These are phyloP conservation scores for Megaleporinus macrocephalus DNA, from an alignment of 2,113 vertebrate genomes.

Conservation along the genomic window DNA sequence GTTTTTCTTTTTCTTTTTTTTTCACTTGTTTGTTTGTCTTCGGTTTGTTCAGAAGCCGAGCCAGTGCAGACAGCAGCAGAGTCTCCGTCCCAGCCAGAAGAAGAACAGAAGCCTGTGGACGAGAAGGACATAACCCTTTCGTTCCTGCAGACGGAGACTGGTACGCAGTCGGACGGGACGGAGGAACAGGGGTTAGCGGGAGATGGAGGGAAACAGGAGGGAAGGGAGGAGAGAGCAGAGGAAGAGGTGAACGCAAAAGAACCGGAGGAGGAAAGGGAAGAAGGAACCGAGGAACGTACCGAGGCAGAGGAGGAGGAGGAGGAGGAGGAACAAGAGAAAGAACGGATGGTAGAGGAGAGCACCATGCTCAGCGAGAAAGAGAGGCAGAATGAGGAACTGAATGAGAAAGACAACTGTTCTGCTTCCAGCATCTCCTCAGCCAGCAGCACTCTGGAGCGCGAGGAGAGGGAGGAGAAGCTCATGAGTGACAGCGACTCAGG, in stretches of 20 bases:
- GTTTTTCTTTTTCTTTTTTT: constrained; percentile 30
- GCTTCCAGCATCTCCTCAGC: constrained; percentile 98
- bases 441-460: constrained; percentile 96
- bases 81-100: constrained; percentile 55
- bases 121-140: constrained; percentile 26
- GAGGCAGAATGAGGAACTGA: constrained; percentile 95
- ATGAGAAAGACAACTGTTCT: constrained; percentile 98
- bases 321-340: constrained; percentile 77
- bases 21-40: constrained; percentile 64
- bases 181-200: constrained; percentile 40
- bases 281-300: constrained; percentile 59
- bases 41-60: constrained; percentile 76
- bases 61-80: constrained; percentile 65
- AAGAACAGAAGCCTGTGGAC: constrained; percentile 51
- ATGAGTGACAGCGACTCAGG: constrained; percentile 84
- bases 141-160: constrained; percentile 44
- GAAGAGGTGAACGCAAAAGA: constrained; percentile 58
- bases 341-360: constrained; percentile 81
- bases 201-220: constrained; percentile 34
- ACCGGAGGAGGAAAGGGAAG: constrained; percentile 47
- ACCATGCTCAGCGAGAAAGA: constrained; percentile 93
- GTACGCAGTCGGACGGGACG: constrained; percentile 32
- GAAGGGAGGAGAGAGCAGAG: constrained; percentile 49
- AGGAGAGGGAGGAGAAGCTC: constrained; percentile 91
- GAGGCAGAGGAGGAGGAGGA: constrained; percentile 63